Percentiles rank a stretch among this genome's conserved stretches.
Evolutionary conservation across 2,888 invertebrate species (phyloP).

Genomic region (Prenolepis imparis): DNA sequence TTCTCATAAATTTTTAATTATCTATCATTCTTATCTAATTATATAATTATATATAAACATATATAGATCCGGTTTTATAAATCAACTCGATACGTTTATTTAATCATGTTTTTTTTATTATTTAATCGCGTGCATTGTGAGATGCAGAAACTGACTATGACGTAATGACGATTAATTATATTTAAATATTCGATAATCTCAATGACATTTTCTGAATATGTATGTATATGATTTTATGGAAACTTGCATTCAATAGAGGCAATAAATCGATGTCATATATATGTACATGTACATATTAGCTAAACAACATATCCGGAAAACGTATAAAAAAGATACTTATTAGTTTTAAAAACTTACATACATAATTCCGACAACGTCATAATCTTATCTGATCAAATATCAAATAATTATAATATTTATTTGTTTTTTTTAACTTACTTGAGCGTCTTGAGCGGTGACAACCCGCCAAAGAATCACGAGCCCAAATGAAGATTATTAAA

Average conservation of each 20-base stretch:
- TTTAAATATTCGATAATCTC: background rate
- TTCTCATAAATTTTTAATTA: slow-evolving; percentile 20
- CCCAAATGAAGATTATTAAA: slow-evolving; percentile 60
- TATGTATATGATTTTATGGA: background rate
- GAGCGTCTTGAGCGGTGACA: slow-evolving; percentile 68
- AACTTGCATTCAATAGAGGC: background rate
- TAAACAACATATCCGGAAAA: background rate
- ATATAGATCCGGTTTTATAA: background rate
- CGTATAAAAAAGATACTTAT: slow-evolving; percentile 5
- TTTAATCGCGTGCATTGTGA: background rate
- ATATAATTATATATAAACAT: background rate
- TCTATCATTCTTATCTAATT: slow-evolving; percentile 13
- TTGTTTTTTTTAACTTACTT: slow-evolving; percentile 72
- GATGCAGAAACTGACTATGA: slow-evolving; percentile 24
- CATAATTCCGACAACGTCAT: background rate
- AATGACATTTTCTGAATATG: slow-evolving; percentile 14
- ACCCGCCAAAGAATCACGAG: slow-evolving; percentile 62
- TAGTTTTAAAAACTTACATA: background rate
- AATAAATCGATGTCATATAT: slow-evolving; percentile 21
- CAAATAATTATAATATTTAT: background rate
- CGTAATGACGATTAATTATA: background rate
- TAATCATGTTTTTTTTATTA: slow-evolving; percentile 21
- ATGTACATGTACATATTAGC: background rate
- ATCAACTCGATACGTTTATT: background rate
- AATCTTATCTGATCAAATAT: background rate